phyloP scores from a whole-genome alignment of 2,113 vertebrate genomes.

The Tragelaphus scriptus region DNA sequence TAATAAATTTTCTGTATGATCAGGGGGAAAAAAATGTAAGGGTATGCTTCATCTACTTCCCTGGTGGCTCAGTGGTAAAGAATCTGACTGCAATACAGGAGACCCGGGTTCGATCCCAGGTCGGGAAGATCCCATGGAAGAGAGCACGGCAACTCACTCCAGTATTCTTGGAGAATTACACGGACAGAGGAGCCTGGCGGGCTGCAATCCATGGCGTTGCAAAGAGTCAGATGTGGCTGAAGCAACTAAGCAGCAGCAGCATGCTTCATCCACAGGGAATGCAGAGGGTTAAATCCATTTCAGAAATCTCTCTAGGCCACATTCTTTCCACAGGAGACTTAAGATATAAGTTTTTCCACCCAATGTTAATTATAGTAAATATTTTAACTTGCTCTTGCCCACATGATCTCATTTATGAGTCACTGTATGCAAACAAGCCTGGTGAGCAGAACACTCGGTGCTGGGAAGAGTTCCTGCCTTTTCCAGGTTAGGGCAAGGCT shows the following conservation, averaged over 20 bases:
- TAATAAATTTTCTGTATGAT: background rate
- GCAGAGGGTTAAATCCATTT: background rate
- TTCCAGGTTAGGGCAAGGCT: fast-evolving
- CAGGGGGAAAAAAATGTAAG: background rate
- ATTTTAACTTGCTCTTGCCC: constrained; percentile 3
- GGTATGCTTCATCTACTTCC: background rate
- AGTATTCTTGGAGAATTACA: background rate
- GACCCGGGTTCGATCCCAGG: background rate
- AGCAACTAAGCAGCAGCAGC: background rate
- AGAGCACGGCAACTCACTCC: background rate
- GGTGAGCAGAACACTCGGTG: background rate
- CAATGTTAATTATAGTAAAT: constrained; percentile 39
- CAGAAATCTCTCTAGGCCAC: background rate
- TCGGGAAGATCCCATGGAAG: background rate
- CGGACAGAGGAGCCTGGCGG: background rate
- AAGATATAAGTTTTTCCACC: background rate
- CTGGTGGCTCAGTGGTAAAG: background rate
- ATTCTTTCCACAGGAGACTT: background rate
- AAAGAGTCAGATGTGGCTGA: background rate
- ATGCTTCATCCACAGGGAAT: background rate
- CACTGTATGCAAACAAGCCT: constrained; percentile 21
- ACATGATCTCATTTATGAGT: constrained; percentile 19
- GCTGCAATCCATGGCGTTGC: background rate
- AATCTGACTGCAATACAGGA: background rate
- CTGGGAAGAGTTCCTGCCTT: background rate